Evolutionary conservation across 2,113 vertebrate species (phyloP), one percentile per base, ranked within the genome.

Genomic region (Scatophagus argus): DNA sequence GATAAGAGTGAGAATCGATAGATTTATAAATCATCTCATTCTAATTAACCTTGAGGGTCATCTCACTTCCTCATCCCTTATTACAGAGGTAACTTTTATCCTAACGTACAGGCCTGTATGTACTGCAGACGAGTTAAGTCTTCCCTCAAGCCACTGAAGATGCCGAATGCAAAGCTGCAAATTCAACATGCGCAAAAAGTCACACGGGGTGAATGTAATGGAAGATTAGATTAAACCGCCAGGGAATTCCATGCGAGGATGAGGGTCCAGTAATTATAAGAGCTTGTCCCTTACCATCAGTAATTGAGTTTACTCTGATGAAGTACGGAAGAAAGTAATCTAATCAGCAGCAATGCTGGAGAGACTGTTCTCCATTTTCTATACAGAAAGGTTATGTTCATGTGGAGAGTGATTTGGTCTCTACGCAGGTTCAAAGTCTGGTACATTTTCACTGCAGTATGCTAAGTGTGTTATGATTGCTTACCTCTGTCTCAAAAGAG

Each of bases 221-320:
- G 54, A 38, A 69, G 87, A 88, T 83, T 75, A 80, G 69, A 88
- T 87, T 87, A 80, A 79, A 81, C 13, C 86, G n/a, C 23, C 46
- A 85, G 84, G 82, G 81, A 83, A 87, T 85, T 87, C 82, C 80
- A 67, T 52, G 9, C 52, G 58, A 55, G 79, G 79, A 83, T 46
- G 11, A 85, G 66, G 62, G 67, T 83, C 77, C 67, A 75, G 79
- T 83, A 77, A 89, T 88, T 91, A 86, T 56, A 68, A 74, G 69
- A 83, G 81, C 82, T 73, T 63, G 82, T 83, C 79, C 69, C 77
- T 77, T 49, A 87, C 68, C 65, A 55, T 76, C 74, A 36, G 73
- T 92, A 90, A 91, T 82, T 82, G 79, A 78, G 84, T 92, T 92
- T 87, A 76, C 67, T 56, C 27, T 81, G 87, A 89, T 81, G 81